Conservation (phyloP, 2,888 invertebrate genomes). For the Tetrapedia diversipes region DNA sequence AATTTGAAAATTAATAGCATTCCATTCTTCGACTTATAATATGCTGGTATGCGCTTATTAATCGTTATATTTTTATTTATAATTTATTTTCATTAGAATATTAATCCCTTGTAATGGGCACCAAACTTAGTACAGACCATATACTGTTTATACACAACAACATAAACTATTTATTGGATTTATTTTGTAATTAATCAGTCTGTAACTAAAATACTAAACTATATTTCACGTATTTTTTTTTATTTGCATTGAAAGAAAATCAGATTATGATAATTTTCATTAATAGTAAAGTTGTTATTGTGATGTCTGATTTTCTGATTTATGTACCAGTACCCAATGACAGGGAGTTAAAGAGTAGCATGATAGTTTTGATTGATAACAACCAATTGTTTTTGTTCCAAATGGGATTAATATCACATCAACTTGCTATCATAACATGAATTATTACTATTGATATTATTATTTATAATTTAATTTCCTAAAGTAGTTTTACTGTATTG, state of each 20-base stretch:
- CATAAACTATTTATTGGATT: too few relatives aligned
- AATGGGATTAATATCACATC: constrained; percentile 40
- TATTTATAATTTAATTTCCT: constrained; percentile 15
- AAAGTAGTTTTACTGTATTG: constrained; percentile 10
- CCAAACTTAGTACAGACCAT: too few relatives aligned
- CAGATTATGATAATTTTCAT: too few relatives aligned
- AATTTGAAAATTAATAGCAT: constrained; percentile 41
- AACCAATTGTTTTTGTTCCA: constrained; percentile 12
- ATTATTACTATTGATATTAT: constrained; percentile 20
- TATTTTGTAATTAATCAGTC: too few relatives aligned
- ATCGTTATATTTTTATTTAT: neutral
- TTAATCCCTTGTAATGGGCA: too few relatives aligned
- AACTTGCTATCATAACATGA: constrained; percentile 15
- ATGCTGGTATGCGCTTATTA: neutral
- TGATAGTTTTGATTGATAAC: constrained; percentile 7
- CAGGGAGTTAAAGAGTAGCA: neutral
- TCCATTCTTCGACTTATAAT: constrained; percentile 37
- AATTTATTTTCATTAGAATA: neutral
- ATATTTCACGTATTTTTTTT: too few relatives aligned
- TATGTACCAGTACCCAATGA: too few relatives aligned
- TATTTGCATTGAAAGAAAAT: too few relatives aligned
- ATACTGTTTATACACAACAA: too few relatives aligned
- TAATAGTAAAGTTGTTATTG: too few relatives aligned
- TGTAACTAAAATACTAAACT: too few relatives aligned
- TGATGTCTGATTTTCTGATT: too few relatives aligned